Percentiles rank a stretch among this genome's conserved stretches.
phyloP scores from a whole-genome alignment of 2,797 vertebrate genomes.

The Emydoidea blandingii region DNA sequence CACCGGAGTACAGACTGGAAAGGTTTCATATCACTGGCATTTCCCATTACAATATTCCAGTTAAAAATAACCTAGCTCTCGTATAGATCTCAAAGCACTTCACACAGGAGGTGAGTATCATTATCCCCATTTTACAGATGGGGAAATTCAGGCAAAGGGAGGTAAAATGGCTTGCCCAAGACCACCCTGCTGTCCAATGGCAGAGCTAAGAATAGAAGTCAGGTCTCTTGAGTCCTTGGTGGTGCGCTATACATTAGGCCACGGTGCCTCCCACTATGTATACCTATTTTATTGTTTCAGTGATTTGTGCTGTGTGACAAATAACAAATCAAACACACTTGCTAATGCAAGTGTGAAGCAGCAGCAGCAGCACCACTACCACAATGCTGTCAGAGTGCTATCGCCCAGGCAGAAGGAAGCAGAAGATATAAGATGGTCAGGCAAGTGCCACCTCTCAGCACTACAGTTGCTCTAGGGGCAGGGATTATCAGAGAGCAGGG shows the following conservation, averaged over 20 bases:
- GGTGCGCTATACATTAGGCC: no score
- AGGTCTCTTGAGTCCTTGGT: no score
- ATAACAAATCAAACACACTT: not conserved
- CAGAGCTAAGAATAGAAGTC: no score
- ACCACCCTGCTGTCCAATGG: no score
- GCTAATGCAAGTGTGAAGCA: not conserved
- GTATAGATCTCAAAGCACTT: no score
- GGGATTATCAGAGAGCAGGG: not conserved
- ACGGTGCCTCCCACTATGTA: no score
- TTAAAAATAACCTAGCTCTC: not conserved
- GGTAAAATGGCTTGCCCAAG: no score
- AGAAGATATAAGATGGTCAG: not conserved
- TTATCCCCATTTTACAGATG: no score
- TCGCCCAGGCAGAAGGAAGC: not conserved
- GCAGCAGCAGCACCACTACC: not conserved
- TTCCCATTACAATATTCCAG: not conserved
- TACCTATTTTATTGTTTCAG: no score
- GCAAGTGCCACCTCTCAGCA: not conserved
- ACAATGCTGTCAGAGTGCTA: not conserved
- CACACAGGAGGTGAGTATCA: no score
- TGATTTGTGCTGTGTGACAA: not conserved
- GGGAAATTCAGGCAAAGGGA: no score
- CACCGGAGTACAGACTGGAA: accelerated
- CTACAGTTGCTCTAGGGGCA: not conserved
- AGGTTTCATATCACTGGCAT: not conserved